phyloP scores from a whole-genome alignment of 2,797 vertebrate species.

The Eutrigla gurnardus region DNA sequence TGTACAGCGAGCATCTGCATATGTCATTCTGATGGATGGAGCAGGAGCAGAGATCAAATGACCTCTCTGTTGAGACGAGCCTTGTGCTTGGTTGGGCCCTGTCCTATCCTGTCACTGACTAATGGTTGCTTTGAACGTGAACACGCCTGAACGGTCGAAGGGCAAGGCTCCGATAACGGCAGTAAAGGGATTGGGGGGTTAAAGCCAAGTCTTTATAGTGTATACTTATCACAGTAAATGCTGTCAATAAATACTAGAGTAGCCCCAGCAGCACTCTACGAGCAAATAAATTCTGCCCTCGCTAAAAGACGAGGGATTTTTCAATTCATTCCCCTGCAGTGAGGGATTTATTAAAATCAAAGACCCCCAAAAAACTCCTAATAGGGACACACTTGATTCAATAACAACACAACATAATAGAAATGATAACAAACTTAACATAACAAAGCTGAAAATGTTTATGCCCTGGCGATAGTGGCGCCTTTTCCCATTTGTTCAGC shows the following conservation, averaged over 20 bases:
- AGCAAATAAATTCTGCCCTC: conserved; percentile 43
- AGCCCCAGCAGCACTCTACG: neutral
- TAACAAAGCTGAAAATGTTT: conserved; percentile 31
- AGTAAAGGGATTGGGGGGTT: conserved; percentile 6
- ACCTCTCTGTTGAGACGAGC: conserved; percentile 58
- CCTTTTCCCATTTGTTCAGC: conserved; percentile 28
- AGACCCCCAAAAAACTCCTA: conserved; percentile 27
- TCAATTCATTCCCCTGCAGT: conserved; percentile 34
- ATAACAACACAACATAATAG: conserved; percentile 26
- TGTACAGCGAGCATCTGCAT: conserved; percentile 59
- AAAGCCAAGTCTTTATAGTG: conserved; percentile 25
- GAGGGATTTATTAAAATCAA: conserved; percentile 27
- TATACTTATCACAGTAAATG: conserved; percentile 24
- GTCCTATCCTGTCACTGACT: conserved; percentile 67
- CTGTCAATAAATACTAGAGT: conserved; percentile 4
- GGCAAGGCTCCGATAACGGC: conserved; percentile 25
- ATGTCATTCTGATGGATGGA: conserved; percentile 72
- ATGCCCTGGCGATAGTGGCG: conserved; percentile 15
- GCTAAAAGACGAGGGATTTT: conserved; percentile 32
- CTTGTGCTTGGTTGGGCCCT: conserved; percentile 39
- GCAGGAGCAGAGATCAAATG: conserved; percentile 52
- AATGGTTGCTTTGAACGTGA: conserved; percentile 56
- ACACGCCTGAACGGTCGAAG: conserved; percentile 25
- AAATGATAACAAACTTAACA: conserved; percentile 33
- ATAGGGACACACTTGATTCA: conserved; percentile 32